Evolutionary conservation across 2,113 vertebrate species (phyloP), one percentile per base, ranked within the genome.

Genomic region (Willisornis vidua): DNA sequence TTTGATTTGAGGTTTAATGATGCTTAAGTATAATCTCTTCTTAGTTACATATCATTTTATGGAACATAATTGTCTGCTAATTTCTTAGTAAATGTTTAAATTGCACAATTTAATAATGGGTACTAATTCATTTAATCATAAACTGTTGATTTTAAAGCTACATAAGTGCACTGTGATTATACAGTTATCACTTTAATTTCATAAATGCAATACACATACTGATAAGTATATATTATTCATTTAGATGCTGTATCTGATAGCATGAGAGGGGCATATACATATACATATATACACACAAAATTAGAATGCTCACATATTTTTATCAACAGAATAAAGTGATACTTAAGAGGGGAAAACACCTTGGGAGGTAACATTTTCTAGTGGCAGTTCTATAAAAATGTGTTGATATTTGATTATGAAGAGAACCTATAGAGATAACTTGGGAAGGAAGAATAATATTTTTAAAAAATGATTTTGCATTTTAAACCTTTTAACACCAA

Each of bases 81-180:
- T 94, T 90, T 86, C 61, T 89, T 92, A 77, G 22, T 39, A 96
- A 95, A 86, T 93, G 14, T 81, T 96, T 95, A 87, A 37, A 93
- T 93, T 94, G 43, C 28, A 81, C 4, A 78, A 8, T 85, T 94
- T 96, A 87, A 65, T 94, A 96, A 85, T 80, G 33, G 29, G 7
- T 46, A 48, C 9, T 89, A 89, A 92, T 94, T 95, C 3, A 76
- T 92, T 95, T 93, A 65, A 95, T 95, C 33, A 87, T 31, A 92
- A 94, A 84, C 87, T 89, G 52, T 85, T 95, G 85, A 93, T 96
- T 91, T 88, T 75, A 95, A 75, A 91, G 43, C 9, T 67, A 81
- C 79, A 12, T 91, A 92, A 91, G 88, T 81, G 62, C 10, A 58
- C 19, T 77, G 14, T 87, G 83, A 89, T 92, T 97, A 95, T 45